Evolutionary conservation across 1,140 invertebrate species (phyloP), one percentile per base, ranked within the genome.

Genomic region (Trachymyrmex septentrionalis): DNA sequence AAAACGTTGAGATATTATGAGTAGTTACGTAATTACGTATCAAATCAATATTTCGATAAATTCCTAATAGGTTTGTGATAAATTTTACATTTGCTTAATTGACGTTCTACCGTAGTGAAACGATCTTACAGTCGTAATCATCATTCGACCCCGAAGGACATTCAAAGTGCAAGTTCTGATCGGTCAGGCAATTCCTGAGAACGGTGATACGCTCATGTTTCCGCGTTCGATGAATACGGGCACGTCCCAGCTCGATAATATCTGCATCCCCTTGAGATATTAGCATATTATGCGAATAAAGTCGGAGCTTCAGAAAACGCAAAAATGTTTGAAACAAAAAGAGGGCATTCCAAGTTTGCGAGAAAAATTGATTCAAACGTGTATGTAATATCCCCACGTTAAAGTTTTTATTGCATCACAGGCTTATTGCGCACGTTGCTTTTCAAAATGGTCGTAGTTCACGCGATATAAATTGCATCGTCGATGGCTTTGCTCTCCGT

Each of bases 231-330:
- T 50, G 80, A 84, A 75, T 84, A 63, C 69, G 55, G 19, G 34
- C 69, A 53, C 77, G n/a, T 75, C 38, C 55, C 69, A 34, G 57
- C 16, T 61, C 80, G 55, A 57, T 73, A 73, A 84, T 75, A 75
- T 67, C 77, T 61, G 69, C 80, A 55, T 75, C 69, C 69, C 34
- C 80, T 7, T 50, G 80, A 84, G 69, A 84, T 61, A 84, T 84
- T 84, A 84, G 80, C 80, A 84, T 73, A 75, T 84, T 84, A 75
- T 73, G 80, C 69, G 69, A 84, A 75, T 75, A 84, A 84, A 73
- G 34, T 63, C 55, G 77, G 24, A 5, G 69, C 55, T 48, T 61
- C 55, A 53, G 6, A n/a, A 48, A 53, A 50, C 57, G 57, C 69
- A 75, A 75, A 61, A 61, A 73, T 61, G 55, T 80, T 73, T 67